Percentiles rank a stretch among this genome's conserved stretches.
Conservation (phyloP, 2,888 invertebrate genomes). For the Volucella zonaria region DNA sequence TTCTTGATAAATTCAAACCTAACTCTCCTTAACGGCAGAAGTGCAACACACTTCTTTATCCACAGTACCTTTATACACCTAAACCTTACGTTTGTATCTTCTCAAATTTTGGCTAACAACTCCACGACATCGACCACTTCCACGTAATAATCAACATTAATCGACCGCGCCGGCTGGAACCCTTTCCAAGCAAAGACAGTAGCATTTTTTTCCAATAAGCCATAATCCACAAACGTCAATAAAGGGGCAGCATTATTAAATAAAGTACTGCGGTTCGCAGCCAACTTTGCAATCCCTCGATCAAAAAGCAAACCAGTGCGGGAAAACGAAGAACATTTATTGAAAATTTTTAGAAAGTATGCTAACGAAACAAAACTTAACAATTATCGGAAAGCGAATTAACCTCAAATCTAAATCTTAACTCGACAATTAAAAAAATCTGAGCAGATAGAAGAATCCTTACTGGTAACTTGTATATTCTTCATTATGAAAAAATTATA, state of each 20-base stretch:
- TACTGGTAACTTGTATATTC: too few relatives aligned
- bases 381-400: neutral
- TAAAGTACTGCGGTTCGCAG: constrained; percentile 1
- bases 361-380: constrained; percentile 1
- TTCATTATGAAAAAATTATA: too few relatives aligned
- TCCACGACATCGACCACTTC: constrained; percentile 10
- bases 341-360: constrained; percentile 6
- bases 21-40: neutral
- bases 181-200: too few relatives aligned
- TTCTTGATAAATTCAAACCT: constrained; percentile 6
- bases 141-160: neutral
- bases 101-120: constrained; percentile 2
- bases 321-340: constrained; percentile 2
- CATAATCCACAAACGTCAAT: constrained; percentile 2
- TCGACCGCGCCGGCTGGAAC: too few relatives aligned
- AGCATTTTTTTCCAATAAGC: neutral
- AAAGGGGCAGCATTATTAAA: neutral
- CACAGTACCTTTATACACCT: neutral
- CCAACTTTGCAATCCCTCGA: neutral
- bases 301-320: neutral
- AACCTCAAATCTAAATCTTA: too few relatives aligned
- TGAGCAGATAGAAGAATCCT: too few relatives aligned
- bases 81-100: constrained; percentile 1
- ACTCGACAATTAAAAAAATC: too few relatives aligned
- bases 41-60: neutral